Conservation (phyloP, 1,140 invertebrate genomes). For the Caerostris extrusa region DNA sequence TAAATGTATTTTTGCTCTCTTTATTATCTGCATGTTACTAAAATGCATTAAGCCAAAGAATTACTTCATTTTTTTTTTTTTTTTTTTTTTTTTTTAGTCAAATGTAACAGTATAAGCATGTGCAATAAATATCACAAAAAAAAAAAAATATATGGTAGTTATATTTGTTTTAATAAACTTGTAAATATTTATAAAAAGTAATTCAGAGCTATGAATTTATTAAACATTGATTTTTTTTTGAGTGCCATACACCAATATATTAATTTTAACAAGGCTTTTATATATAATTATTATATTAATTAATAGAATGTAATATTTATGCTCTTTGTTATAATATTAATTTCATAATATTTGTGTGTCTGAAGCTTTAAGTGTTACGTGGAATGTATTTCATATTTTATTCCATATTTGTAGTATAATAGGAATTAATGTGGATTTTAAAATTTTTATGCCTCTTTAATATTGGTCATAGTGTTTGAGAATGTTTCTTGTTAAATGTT, state of each 20-base stretch:
- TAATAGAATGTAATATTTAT: no score
- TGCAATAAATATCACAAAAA: background rate
- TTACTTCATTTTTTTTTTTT: background rate
- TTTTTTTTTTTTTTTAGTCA: background rate
- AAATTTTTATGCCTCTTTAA: no score
- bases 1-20: background rate
- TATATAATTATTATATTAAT: no score
- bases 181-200: background rate
- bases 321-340: no score
- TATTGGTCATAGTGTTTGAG: no score
- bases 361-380: no score
- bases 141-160: background rate
- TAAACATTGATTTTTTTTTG: background rate
- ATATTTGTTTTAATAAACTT: background rate
- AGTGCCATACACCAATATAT: background rate
- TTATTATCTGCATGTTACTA: background rate
- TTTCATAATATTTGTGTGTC: no score
- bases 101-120: background rate
- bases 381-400: no score
- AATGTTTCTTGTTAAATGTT: no score
- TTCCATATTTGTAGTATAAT: no score
- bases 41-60: background rate
- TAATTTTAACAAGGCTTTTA: background rate
- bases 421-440: no score
- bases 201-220: background rate